Conservation (phyloP, 2,113 vertebrate species). For the Thryonomys swinderianus region DNA sequence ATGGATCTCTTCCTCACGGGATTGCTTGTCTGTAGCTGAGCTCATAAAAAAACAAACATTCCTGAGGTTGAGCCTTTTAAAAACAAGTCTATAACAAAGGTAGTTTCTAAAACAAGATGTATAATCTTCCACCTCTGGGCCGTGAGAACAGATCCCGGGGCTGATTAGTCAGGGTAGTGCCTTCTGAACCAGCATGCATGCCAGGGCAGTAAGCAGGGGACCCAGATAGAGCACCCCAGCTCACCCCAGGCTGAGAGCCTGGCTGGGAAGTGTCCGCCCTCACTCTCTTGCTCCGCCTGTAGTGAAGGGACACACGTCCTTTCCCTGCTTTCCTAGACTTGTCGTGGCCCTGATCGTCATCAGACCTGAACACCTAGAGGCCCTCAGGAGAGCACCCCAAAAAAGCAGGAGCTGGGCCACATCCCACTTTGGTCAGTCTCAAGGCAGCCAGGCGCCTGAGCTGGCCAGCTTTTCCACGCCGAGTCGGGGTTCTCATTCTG, state of each 20-base stretch:
- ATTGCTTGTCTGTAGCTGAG: background rate
- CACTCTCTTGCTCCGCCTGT: background rate
- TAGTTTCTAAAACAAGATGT: slow-evolving; percentile 33
- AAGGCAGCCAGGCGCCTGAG: background rate
- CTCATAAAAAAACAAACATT: slow-evolving; percentile 37
- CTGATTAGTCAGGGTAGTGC: background rate
- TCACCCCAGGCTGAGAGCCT: background rate
- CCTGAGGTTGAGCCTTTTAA: slow-evolving; percentile 28
- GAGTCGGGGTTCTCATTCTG: slow-evolving; percentile 18
- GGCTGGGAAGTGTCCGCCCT: background rate
- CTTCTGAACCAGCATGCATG: fast-evolving
- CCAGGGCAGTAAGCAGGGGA: fast-evolving
- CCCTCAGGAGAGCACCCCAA: background rate
- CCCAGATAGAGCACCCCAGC: background rate
- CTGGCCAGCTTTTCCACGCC: background rate
- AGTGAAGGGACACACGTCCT: background rate
- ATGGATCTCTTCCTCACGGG: background rate
- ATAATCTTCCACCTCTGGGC: background rate
- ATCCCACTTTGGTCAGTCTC: background rate
- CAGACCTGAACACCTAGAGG: background rate
- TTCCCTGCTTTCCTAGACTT: background rate
- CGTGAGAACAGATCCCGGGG: background rate
- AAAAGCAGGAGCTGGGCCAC: background rate
- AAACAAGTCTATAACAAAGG: slow-evolving; percentile 46
- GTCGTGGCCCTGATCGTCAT: background rate